phyloP scores from a whole-genome alignment of 2,113 vertebrate species.

The Todiramphus saurophagus region DNA sequence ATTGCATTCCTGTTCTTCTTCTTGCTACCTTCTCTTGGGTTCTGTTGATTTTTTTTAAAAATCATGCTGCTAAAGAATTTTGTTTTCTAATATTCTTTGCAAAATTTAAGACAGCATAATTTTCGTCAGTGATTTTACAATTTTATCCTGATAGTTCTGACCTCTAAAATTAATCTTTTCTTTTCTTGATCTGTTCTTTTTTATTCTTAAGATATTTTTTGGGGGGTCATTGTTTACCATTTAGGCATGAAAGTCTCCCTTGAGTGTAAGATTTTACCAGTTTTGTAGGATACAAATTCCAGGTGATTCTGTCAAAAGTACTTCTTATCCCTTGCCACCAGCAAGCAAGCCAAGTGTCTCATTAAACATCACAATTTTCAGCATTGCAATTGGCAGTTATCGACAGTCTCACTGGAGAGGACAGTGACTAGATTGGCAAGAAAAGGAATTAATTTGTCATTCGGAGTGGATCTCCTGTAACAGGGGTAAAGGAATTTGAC shows the following conservation, averaged over 20 bases:
- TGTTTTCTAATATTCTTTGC: neutral
- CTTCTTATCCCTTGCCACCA: neutral
- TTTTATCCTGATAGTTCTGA: neutral
- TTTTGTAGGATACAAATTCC: neutral
- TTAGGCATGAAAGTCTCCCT: neutral
- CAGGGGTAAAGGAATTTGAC: slow-evolving; percentile 40
- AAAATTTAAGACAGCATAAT: neutral
- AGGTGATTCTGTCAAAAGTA: neutral
- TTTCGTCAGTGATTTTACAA: neutral
- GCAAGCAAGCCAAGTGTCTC: slow-evolving; percentile 8
- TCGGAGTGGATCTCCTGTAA: slow-evolving; percentile 32
- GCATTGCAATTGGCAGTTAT: slow-evolving; percentile 30
- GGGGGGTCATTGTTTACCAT: neutral
- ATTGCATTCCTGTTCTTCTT: neutral
- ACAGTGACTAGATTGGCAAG: slow-evolving; percentile 52
- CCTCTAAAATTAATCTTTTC: neutral
- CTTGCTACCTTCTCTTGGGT: rapidly evolving
- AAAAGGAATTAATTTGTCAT: slow-evolving; percentile 56
- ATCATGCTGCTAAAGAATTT: neutral
- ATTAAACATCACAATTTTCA: slow-evolving; percentile 33
- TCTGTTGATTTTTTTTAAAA: neutral
- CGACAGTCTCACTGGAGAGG: slow-evolving; percentile 36
- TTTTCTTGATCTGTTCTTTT: neutral
- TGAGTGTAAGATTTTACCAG: neutral
- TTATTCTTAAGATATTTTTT: neutral